Evolutionary conservation across 2,888 invertebrate genomes (phyloP).

Genomic region (Mamestra brassicae): DNA sequence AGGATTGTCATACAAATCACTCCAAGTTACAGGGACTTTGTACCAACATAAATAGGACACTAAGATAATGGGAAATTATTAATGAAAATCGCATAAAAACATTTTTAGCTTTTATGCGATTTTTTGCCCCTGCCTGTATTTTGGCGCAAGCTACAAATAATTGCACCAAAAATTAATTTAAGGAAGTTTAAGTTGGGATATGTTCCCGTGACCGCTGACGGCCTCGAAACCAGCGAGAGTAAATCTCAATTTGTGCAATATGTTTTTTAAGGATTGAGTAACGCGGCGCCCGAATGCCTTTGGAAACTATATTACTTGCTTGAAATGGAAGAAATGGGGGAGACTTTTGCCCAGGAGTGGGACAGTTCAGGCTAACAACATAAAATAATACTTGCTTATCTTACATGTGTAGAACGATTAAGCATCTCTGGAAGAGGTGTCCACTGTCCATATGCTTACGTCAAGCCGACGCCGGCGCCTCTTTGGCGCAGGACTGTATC

Average conservation of each 20-base stretch:
- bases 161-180: neutral
- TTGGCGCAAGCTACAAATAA: neutral
- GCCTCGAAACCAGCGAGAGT: neutral
- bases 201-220: neutral
- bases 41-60: neutral
- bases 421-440: neutral
- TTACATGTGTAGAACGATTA: conserved; percentile 1
- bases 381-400: too few species aligned
- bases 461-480: conserved; percentile 4
- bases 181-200: neutral
- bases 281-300: neutral
- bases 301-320: neutral
- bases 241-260: conserved; percentile 4
- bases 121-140: too few species aligned
- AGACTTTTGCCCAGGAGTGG: too few species aligned
- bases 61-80: neutral
- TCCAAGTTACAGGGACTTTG: neutral
- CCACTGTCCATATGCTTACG: neutral
- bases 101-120: too few species aligned
- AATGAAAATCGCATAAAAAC: neutral
- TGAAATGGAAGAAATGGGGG: too few species aligned
- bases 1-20: conserved; percentile 51
- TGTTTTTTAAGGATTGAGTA: neutral
- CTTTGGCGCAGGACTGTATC: conserved; percentile 1
- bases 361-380: too few species aligned